Percentiles rank a stretch among this genome's conserved stretches.
Evolutionary conservation across 2,797 vertebrate genomes (phyloP).

Genomic region (Antrozous pallidus): DNA sequence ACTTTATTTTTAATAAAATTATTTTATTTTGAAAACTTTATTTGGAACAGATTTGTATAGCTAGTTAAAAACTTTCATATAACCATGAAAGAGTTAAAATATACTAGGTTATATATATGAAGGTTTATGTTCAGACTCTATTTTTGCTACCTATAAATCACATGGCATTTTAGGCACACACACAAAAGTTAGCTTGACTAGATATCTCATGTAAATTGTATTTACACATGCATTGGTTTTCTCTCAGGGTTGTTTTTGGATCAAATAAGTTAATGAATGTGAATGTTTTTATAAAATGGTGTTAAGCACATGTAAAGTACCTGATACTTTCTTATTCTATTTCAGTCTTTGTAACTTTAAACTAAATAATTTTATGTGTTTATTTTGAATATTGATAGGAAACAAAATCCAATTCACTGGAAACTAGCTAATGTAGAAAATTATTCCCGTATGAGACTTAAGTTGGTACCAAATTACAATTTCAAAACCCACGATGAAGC

Average conservation of each 20-base stretch:
- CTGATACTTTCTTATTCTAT: neutral
- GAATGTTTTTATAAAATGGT: constrained; percentile 26
- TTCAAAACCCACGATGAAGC: constrained; percentile 92
- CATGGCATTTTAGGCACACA: neutral
- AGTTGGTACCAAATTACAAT: constrained; percentile 93
- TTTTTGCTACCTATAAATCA: constrained; percentile 4
- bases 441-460: constrained; percentile 96
- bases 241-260: neutral
- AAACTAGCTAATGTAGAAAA: constrained; percentile 96
- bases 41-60: constrained; percentile 25
- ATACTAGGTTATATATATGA: neutral
- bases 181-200: neutral
- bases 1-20: constrained; percentile 33
- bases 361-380: constrained; percentile 49
- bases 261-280: neutral
- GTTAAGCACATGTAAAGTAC: constrained; percentile 33
- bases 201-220: neutral
- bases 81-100: constrained; percentile 11
- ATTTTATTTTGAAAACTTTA: constrained; percentile 39
- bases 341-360: constrained; percentile 35
- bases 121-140: neutral
- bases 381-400: constrained; percentile 82
- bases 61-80: neutral
- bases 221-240: neutral
- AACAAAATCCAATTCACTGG: constrained; percentile 88